Evolutionary conservation across 2,797 vertebrate species (phyloP), one percentile per base, ranked within the genome.

Genomic region (Craterocephalus amniculus): DNA sequence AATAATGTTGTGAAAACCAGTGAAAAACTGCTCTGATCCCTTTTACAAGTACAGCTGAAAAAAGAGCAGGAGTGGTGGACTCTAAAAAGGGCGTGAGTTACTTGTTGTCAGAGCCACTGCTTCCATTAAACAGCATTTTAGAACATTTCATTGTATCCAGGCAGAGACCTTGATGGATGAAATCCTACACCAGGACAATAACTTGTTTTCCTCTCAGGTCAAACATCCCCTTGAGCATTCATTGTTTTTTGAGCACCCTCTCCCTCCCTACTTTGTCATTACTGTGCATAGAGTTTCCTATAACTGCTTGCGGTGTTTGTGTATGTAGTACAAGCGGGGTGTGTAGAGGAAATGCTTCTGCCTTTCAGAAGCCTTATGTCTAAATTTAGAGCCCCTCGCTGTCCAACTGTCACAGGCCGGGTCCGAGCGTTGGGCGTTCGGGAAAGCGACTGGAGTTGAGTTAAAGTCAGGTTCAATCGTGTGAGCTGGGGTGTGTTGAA

Each of bases 301-400:
- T 57, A 74, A 72, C 70, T 38, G 58, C 76, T 73, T 70, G 54
- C 45, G 27, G 49, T 60, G 57, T 70, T 26, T 74, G 9, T 63
- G 49, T 79, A 56, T 67, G 63, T 70, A 65, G 43, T 55, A 61
- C 54, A 67, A 59, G 55, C 56, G 58, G 79, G 64, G 69, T 69
- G 80, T 83, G 70, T 69, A 77, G 70, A 91, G 93, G 93, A 94
- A 94, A 91, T 90, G 85, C 78, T 81, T 80, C 31, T 77, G 75
- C 71, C 63, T 84, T 76, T 85, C 63, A 72, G 85, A 73, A 58
- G 82, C 59, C 12, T 27, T 20, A 34, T 7, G 61, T 89, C 91
- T 94, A 94, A 88, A 92, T 91, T 90, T 94, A 93, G 91, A 80
- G 70, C 34, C 64, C 76, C 18, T n/a, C 74, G 57, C 76, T 85